Evolutionary conservation across 2,113 vertebrate genomes (phyloP).

Genomic region (Fulica atra): DNA sequence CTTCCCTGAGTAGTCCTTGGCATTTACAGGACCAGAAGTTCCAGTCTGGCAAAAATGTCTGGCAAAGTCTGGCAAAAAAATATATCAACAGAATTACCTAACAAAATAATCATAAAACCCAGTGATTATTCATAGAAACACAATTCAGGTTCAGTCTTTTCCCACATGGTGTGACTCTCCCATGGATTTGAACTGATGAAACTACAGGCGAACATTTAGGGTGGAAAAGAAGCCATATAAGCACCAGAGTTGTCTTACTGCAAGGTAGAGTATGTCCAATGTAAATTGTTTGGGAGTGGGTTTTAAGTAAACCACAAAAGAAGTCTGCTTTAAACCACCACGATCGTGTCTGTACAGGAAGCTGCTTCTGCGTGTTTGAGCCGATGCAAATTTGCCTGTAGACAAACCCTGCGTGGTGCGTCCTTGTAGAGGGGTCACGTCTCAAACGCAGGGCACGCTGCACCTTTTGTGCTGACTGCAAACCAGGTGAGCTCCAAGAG

Average conservation of each 20-base stretch:
- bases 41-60: neutral
- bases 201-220: neutral
- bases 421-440: neutral
- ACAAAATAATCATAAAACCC: neutral
- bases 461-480: neutral
- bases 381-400: accelerated
- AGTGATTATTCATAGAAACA: neutral
- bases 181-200: neutral
- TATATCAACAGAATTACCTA: neutral
- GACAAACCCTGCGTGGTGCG: accelerated
- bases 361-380: neutral
- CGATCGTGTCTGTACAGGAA: neutral
- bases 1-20: neutral
- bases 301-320: neutral
- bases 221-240: neutral
- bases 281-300: neutral
- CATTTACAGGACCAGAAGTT: neutral
- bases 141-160: neutral
- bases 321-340: neutral
- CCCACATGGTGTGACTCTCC: neutral
- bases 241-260: neutral
- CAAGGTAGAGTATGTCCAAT: neutral
- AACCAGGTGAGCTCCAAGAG: neutral
- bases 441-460: neutral
- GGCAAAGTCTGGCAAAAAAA: neutral